Evolutionary conservation across 1,140 invertebrate genomes (phyloP).

Genomic region (Drosophila parvula): DNA sequence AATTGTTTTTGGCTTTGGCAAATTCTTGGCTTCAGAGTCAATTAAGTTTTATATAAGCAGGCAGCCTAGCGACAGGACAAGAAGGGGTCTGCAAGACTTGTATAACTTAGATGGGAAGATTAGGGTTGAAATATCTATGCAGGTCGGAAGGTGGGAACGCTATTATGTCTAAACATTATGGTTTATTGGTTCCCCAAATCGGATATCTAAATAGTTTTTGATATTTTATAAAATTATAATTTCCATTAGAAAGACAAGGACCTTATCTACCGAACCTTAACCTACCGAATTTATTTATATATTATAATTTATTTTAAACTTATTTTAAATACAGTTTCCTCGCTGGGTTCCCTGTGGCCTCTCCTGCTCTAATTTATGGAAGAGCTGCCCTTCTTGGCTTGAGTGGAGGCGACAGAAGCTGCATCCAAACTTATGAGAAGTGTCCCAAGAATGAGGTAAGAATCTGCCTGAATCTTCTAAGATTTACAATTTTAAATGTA

Average conservation of each 20-base stretch:
- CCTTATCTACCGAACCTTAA: neutral
- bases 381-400: constrained; percentile 90
- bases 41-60: constrained; percentile 70
- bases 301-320: neutral
- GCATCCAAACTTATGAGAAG: constrained; percentile 88
- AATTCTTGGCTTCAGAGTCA: constrained; percentile 68
- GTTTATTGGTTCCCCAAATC: neutral
- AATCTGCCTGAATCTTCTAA: neutral
- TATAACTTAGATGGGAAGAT: constrained; percentile 32
- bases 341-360: constrained; percentile 84
- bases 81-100: constrained; percentile 21
- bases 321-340: constrained; percentile 78
- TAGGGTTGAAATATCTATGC: constrained; percentile 28
- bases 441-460: constrained; percentile 88
- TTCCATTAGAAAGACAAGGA: neutral
- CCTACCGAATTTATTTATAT: neutral
- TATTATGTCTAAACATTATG: neutral
- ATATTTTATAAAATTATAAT: neutral
- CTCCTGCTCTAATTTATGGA: constrained; percentile 89
- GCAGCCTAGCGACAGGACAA: constrained; percentile 16
- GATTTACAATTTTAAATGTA: neutral
- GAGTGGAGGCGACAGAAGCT: constrained; percentile 87
- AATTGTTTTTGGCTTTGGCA: constrained; percentile 70
- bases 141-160: neutral
- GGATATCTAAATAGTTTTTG: neutral